These are phyloP conservation scores for Halichondria panicea DNA, from an alignment of 37 sponge, comb jelly and placozoan species.

Conservation along the genomic window DNA sequence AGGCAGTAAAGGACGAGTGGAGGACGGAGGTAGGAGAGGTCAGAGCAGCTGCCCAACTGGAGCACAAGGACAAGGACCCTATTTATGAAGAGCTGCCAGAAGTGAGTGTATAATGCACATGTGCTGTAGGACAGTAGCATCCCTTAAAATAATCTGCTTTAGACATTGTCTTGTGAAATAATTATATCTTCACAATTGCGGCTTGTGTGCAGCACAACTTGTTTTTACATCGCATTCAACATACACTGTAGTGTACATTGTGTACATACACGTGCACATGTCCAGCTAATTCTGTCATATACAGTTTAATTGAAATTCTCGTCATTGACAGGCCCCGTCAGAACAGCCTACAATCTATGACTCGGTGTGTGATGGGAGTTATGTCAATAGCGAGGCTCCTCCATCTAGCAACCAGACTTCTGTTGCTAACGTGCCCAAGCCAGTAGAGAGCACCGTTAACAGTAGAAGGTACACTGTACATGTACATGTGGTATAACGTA, in stretches of 20 bases:
- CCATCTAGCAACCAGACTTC: not conserved
- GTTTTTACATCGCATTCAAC: too few relatives aligned
- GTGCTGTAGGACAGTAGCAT: not conserved
- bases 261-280: too few relatives aligned
- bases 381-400: too few relatives aligned
- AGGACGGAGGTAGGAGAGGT: not conserved
- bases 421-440: not conserved
- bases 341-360: slow-evolving; percentile 1
- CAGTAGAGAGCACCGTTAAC: not conserved
- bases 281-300: too few relatives aligned
- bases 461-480: not conserved
- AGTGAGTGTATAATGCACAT: slow-evolving; percentile 3
- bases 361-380: not conserved
- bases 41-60: not conserved
- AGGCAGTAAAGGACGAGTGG: not conserved
- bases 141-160: too few relatives aligned
- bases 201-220: too few relatives aligned
- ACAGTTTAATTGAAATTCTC: too few relatives aligned
- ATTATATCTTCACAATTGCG: too few relatives aligned
- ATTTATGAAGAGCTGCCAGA: slow-evolving; percentile 39
- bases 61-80: not conserved
- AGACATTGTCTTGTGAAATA: too few relatives aligned
- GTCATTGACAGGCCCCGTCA: too few relatives aligned
- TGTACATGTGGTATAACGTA: not conserved
- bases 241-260: too few relatives aligned